phyloP scores from a whole-genome alignment of 1,140 invertebrate genomes.

The Spodoptera litura region DNA sequence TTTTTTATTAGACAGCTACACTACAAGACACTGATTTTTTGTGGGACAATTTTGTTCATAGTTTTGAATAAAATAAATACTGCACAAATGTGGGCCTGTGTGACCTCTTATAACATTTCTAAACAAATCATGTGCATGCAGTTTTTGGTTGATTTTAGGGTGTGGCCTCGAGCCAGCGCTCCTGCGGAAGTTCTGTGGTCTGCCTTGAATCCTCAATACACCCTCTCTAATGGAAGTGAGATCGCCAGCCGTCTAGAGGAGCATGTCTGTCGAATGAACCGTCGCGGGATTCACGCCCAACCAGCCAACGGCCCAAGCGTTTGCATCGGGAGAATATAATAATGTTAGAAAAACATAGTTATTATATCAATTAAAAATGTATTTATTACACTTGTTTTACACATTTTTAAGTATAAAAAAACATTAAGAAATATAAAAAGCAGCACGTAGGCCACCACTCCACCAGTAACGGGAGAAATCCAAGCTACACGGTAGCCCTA shows the following conservation, averaged over 20 bases:
- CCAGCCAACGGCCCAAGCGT: constrained; percentile 89
- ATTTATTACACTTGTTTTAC: no score
- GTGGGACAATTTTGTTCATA: no score
- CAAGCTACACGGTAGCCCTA: no score
- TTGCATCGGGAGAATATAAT: constrained; percentile 68
- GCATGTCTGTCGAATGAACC: constrained; percentile 93
- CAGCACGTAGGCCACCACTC: no score
- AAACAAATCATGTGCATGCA: neutral
- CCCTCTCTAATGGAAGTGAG: neutral
- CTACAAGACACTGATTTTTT: no score
- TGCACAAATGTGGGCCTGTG: no score
- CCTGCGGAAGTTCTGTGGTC: constrained; percentile 89
- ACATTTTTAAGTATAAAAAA: no score
- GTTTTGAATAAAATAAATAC: no score
- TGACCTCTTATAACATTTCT: neutral
- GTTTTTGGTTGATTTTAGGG: constrained; percentile 69
- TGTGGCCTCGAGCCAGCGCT: constrained; percentile 92
- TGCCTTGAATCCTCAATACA: constrained; percentile 4
- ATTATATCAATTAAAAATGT: no score
- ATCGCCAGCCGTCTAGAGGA: constrained; percentile 90
- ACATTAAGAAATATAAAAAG: no score
- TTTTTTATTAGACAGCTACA: no score
- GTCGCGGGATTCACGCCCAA: constrained; percentile 89
- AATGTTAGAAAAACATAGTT: neutral
- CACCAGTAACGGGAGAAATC: no score